These are phyloP conservation scores for Pogonocherus hispidulus DNA, from an alignment of 2,888 invertebrate species.

Conservation along the genomic window DNA sequence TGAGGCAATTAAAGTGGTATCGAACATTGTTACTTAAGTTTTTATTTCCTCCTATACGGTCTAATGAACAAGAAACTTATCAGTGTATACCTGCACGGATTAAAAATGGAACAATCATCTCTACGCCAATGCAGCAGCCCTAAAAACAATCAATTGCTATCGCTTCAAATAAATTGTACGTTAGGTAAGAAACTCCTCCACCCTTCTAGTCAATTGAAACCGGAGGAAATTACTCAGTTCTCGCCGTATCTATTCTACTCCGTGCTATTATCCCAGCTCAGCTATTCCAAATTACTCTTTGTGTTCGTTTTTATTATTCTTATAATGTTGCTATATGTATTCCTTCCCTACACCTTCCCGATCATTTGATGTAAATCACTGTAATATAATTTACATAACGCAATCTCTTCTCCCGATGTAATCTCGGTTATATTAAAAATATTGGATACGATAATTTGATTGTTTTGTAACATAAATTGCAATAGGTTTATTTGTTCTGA, in stretches of 20 bases:
- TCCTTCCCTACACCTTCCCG: conserved; percentile 6
- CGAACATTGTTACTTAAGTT: not conserved
- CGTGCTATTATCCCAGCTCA: conserved; percentile 28
- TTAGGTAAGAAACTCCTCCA: conserved; percentile 30
- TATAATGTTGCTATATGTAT: conserved; percentile 28
- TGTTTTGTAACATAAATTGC: no score
- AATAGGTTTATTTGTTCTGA: no score
- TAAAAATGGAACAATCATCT: conserved; percentile 10
- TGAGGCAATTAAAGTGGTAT: not conserved
- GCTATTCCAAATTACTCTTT: conserved; percentile 31
- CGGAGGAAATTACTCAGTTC: conserved; percentile 31
- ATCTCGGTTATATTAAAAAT: not conserved
- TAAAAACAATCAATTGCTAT: conserved; percentile 28
- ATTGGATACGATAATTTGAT: not conserved
- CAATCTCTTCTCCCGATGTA: not conserved
- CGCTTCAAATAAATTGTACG: conserved; percentile 30
- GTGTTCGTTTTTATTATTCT: conserved; percentile 25
- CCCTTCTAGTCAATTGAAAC: conserved; percentile 29
- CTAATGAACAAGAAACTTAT: not conserved
- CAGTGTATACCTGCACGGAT: not conserved
- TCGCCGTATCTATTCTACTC: conserved; percentile 29
- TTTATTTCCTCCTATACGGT: not conserved
- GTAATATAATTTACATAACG: conserved; percentile 1
- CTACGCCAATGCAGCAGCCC: conserved; percentile 25
- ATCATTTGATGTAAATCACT: conserved; percentile 20